These are phyloP conservation scores for Labeo calbasu DNA, from an alignment of 2,797 vertebrate species.

Conservation along the genomic window DNA sequence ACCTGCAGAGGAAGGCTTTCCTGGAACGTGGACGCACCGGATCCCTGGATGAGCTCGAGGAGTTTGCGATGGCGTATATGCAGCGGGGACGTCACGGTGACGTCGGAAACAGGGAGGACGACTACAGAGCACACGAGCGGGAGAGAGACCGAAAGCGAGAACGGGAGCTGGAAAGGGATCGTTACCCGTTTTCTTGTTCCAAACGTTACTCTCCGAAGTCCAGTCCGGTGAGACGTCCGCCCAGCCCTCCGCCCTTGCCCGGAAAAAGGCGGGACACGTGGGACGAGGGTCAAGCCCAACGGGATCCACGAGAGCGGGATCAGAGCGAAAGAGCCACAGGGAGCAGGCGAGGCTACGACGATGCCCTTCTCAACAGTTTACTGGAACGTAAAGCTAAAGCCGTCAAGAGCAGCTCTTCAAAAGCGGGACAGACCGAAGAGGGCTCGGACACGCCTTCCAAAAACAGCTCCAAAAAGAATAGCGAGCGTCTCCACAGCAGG, in stretches of 20 bases:
- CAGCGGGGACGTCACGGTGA: slow-evolving; percentile 67
- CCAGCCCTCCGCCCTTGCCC: slow-evolving; percentile 78
- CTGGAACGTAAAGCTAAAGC: slow-evolving; percentile 85
- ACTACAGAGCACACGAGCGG: slow-evolving; percentile 72
- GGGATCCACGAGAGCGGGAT: slow-evolving; percentile 61
- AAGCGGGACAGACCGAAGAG: slow-evolving; percentile 65
- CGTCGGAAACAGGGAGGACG: slow-evolving; percentile 63
- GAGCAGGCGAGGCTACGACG: slow-evolving; percentile 80
- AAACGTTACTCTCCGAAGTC: slow-evolving; percentile 39
- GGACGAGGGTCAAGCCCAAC: slow-evolving; percentile 76
- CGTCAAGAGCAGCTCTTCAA: slow-evolving; percentile 63
- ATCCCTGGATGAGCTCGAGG: slow-evolving; percentile 93
- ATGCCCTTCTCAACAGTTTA: slow-evolving; percentile 83
- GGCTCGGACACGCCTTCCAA: slow-evolving; percentile 85
- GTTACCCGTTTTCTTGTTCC: slow-evolving; percentile 22
- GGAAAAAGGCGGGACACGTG: slow-evolving; percentile 80
- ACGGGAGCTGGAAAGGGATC: slow-evolving; percentile 59
- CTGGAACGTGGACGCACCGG: slow-evolving; percentile 78
- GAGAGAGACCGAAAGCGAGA: slow-evolving; percentile 65
- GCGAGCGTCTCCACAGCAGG: slow-evolving; percentile 69
- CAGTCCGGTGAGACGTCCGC: slow-evolving; percentile 17
- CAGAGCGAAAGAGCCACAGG: not conserved
- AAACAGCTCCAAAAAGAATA: slow-evolving; percentile 81
- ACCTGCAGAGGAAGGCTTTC: slow-evolving; percentile 89
- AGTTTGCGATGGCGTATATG: slow-evolving; percentile 82